Percentiles rank a stretch among this genome's conserved stretches.
phyloP scores from a whole-genome alignment of 2,113 vertebrate genomes.

The Perccottus glenii region DNA sequence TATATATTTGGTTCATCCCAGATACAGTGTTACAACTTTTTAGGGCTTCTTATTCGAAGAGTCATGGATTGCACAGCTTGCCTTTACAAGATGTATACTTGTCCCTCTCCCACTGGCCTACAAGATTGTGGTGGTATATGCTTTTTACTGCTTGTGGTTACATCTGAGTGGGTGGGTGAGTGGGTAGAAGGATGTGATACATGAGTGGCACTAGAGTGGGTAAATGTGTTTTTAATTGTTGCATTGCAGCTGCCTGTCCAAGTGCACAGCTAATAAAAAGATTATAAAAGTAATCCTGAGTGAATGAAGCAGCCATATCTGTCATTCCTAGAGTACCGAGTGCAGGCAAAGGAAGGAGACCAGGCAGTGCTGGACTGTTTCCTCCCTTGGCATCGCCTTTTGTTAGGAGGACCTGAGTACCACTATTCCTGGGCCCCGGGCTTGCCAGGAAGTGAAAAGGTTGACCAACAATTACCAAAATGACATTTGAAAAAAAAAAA shows the following conservation, averaged over 20 bases:
- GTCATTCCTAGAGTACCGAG: constrained; percentile 38
- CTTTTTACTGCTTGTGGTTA: constrained; percentile 2
- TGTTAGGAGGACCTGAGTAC: constrained; percentile 63
- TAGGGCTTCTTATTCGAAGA: constrained; percentile 73
- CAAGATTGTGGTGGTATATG: constrained; percentile 71
- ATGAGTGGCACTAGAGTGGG: constrained; percentile 39
- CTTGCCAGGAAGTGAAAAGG: constrained; percentile 43
- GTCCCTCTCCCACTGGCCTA: constrained; percentile 55
- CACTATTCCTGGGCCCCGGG: constrained; percentile 65
- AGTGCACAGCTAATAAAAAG: constrained; percentile 54
- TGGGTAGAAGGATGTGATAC: not conserved
- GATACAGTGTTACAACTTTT: constrained; percentile 8
- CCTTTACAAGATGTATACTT: constrained; percentile 59
- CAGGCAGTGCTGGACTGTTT: constrained; percentile 76
- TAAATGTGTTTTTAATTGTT: constrained; percentile 33
- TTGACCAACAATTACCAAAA: constrained; percentile 7
- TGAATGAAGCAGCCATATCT: constrained; percentile 24
- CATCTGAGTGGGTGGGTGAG: not conserved
- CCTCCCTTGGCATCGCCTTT: constrained; percentile 73
- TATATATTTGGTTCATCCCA: constrained; percentile 5
- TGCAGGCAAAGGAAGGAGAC: constrained; percentile 68
- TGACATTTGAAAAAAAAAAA: not conserved
- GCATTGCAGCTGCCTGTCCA: constrained; percentile 30
- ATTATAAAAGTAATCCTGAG: constrained; percentile 57
- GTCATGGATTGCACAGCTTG: constrained; percentile 75